A percentile compares a stretch with the other conserved stretches of the same genome.
phyloP scores from a whole-genome alignment of 2,113 vertebrate species.

The Sakesphorus luctuosus region DNA sequence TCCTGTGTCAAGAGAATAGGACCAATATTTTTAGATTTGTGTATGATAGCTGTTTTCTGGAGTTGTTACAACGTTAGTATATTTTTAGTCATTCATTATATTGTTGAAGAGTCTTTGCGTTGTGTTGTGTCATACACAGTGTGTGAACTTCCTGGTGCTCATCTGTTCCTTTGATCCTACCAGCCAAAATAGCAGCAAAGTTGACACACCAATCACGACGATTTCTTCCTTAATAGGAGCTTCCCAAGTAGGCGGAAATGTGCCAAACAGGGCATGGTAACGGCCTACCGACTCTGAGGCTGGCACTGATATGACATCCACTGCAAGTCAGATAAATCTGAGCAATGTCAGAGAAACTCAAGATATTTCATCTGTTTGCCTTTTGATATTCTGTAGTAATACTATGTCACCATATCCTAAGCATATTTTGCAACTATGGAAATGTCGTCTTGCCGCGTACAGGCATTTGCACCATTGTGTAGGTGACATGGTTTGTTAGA shows the following conservation, averaged over 20 bases:
- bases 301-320: accelerated
- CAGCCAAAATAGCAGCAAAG: not conserved
- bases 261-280: not conserved
- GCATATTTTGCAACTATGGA: not conserved
- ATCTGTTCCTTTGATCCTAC: slow-evolving; percentile 33
- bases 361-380: not conserved
- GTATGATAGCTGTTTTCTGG: not conserved
- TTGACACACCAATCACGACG: not conserved
- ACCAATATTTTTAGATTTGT: slow-evolving; percentile 59
- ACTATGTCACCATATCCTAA: not conserved
- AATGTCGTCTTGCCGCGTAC: not conserved
- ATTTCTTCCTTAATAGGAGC: slow-evolving; percentile 12
- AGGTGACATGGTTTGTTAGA: not conserved
- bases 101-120: not conserved
- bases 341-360: not conserved
- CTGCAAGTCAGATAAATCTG: not conserved
- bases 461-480: not conserved
- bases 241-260: not conserved
- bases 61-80: not conserved
- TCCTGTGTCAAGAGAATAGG: slow-evolving; percentile 26
- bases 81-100: slow-evolving; percentile 31
- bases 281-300: accelerated
- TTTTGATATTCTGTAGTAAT: not conserved
- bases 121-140: not conserved
- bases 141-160: slow-evolving; percentile 32